Percentiles rank a stretch among this genome's conserved stretches.
Conservation (phyloP, 2,888 invertebrate species). For the Drosophila anceps region DNA sequence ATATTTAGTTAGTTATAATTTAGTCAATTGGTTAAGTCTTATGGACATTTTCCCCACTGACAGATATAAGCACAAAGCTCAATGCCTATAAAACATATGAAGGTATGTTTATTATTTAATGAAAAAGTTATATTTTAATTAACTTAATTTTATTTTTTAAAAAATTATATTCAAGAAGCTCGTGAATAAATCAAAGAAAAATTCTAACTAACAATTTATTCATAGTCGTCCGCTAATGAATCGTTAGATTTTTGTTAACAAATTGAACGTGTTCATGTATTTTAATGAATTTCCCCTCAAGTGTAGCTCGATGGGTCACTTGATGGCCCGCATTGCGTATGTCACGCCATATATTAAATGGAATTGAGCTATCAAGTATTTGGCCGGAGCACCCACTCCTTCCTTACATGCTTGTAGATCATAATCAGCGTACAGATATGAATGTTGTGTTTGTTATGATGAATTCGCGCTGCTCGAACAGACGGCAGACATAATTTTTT, state of each 20-base stretch:
- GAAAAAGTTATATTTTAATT: not conserved
- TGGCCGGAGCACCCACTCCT: slow-evolving; percentile 15
- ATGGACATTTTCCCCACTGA: not conserved
- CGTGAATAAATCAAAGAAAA: not conserved
- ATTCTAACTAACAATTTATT: not conserved
- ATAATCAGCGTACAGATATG: slow-evolving; percentile 70
- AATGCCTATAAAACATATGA: not conserved
- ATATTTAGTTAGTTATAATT: too few species aligned
- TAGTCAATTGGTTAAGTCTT: too few species aligned
- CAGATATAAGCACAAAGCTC: not conserved
- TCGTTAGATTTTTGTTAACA: not conserved
- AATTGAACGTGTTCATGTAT: slow-evolving; percentile 11
- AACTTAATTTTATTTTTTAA: not conserved
- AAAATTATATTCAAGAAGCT: not conserved
- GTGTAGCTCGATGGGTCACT: not conserved
- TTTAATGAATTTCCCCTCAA: not conserved
- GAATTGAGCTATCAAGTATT: slow-evolving; percentile 40
- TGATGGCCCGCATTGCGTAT: slow-evolving; percentile 12
- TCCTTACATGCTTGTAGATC: slow-evolving; percentile 52
- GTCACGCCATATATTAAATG: slow-evolving; percentile 25
- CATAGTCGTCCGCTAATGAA: not conserved
- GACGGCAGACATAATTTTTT: slow-evolving; percentile 60
- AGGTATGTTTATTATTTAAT: not conserved
- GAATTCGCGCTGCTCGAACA: slow-evolving; percentile 55
- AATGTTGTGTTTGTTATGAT: slow-evolving; percentile 64